A percentile compares a stretch with the other conserved stretches of the same genome.
phyloP scores from a whole-genome alignment of 2,113 vertebrate genomes.

The Pelusios castaneus region DNA sequence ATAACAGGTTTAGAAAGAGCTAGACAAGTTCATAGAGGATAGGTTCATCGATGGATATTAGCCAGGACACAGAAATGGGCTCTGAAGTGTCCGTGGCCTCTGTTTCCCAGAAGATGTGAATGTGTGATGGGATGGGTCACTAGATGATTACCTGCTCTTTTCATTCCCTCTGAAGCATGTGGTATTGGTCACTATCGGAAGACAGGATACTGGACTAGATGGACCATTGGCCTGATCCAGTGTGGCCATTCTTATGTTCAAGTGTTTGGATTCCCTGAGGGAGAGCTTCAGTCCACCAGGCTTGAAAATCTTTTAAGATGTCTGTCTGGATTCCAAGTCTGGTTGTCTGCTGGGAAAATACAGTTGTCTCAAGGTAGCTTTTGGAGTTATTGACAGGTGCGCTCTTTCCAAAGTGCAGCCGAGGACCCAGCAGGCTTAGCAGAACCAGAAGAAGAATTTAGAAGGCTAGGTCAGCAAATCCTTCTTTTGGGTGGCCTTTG shows the following conservation, averaged over 20 bases:
- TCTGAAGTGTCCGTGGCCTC: too few relatives aligned
- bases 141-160: too few relatives aligned
- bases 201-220: too few relatives aligned
- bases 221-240: too few relatives aligned
- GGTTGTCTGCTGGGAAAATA: background rate
- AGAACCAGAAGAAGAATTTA: background rate
- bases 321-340: background rate
- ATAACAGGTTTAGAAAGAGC: too few relatives aligned
- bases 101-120: too few relatives aligned
- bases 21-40: too few relatives aligned
- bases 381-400: background rate
- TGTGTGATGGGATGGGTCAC: too few relatives aligned
- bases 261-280: constrained; percentile 2
- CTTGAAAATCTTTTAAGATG: background rate
- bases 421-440: background rate
- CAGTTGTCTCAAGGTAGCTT: background rate
- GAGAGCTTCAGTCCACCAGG: background rate
- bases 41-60: too few relatives aligned
- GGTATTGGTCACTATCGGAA: too few relatives aligned
- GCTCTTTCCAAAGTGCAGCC: background rate
- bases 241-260: background rate
- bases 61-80: too few relatives aligned
- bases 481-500: background rate
- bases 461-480: background rate
- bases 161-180: too few relatives aligned